Conservation (phyloP, 64 coral and sea anemone genomes). For the Montipora cactus region DNA sequence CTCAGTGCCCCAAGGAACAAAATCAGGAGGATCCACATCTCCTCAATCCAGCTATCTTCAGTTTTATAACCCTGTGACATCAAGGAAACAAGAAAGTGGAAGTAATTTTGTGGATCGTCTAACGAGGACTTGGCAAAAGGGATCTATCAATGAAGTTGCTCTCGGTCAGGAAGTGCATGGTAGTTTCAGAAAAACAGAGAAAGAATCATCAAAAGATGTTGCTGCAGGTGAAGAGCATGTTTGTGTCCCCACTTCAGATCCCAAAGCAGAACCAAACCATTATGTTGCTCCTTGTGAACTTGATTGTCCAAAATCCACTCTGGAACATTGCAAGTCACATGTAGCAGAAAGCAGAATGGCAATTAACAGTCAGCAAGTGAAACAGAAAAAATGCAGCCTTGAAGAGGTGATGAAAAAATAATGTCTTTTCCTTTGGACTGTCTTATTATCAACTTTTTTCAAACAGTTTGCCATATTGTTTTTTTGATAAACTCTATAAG, state of each 20-base stretch:
- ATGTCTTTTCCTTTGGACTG: neutral
- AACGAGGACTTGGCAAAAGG: neutral
- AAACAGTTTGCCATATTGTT: neutral
- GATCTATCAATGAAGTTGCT: conserved; percentile 22
- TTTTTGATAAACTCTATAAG: too few relatives aligned
- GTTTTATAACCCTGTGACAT: neutral
- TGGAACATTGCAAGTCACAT: neutral
- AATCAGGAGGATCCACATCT: neutral
- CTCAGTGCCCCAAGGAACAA: neutral
- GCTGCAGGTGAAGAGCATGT: neutral
- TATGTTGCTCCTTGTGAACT: conserved; percentile 22
- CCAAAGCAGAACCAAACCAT: conserved; percentile 39
- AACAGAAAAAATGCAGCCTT: neutral
- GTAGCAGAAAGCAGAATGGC: neutral
- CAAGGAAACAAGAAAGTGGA: neutral
- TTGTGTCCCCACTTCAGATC: neutral
- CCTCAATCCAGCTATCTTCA: neutral
- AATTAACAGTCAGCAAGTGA: neutral
- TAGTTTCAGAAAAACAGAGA: conserved; percentile 17
- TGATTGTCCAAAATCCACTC: neutral
- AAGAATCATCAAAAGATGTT: neutral
- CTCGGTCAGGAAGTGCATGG: conserved; percentile 13
- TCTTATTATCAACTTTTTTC: neutral
- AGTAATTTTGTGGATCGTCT: neutral
- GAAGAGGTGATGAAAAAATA: neutral